Evolutionary conservation across 2,113 vertebrate genomes (phyloP).

Genomic region (Silurus asotus): DNA sequence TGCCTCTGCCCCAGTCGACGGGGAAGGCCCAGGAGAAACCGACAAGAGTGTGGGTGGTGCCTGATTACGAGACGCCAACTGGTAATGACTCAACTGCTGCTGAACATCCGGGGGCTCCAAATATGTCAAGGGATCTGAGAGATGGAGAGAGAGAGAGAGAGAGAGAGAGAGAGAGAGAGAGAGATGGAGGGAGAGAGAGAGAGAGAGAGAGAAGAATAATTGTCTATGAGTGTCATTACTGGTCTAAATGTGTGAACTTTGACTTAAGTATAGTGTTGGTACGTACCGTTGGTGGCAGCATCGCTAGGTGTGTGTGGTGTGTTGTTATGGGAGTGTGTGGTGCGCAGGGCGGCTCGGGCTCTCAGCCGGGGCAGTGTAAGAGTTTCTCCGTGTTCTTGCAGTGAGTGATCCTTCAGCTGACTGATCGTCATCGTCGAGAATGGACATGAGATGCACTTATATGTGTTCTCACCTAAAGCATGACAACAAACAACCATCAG

Average conservation of each 20-base stretch:
- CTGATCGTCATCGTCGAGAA: conserved; percentile 96
- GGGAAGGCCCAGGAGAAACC: conserved; percentile 56
- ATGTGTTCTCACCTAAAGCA: conserved; percentile 88
- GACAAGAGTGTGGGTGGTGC: conserved; percentile 75
- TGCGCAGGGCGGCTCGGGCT: conserved; percentile 80
- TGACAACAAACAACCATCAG: not conserved
- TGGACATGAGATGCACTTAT: conserved; percentile 93
- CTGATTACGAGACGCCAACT: conserved; percentile 86
- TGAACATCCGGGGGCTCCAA: conserved; percentile 91
- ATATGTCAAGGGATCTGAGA: conserved; percentile 78
- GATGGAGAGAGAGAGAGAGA: conserved; percentile 7
- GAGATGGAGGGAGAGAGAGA: not conserved
- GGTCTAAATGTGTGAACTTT: not conserved
- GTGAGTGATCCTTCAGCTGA: conserved; percentile 95
- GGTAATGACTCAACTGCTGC: conserved; percentile 93
- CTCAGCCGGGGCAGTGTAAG: conserved; percentile 89
- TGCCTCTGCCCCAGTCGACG: conserved; percentile 67
- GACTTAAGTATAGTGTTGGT: not conserved
- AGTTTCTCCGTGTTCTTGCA: conserved; percentile 90
- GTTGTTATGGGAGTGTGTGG: conserved; percentile 71
- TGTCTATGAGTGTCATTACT: not conserved
- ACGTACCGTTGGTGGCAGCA: conserved; percentile 60
- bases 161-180: conserved; percentile 16
- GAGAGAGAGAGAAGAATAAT: not conserved
- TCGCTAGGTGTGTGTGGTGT: conserved; percentile 52